A percentile compares a stretch with the other conserved stretches of the same genome.
Evolutionary conservation across 2,113 vertebrate genomes (phyloP).

Genomic region (Triplophysa dalaica): DNA sequence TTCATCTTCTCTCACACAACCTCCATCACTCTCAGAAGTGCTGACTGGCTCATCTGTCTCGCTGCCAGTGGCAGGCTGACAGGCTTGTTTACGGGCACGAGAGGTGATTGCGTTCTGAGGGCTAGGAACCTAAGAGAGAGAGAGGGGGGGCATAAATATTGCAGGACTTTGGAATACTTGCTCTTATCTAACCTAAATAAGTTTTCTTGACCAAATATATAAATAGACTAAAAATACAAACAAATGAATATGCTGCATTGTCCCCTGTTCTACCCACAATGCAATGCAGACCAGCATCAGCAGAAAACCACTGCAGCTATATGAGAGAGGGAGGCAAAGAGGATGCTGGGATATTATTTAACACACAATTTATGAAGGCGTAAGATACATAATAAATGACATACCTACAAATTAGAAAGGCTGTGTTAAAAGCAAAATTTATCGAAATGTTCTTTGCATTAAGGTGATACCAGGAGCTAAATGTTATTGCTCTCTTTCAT

Average conservation of each 20-base stretch:
- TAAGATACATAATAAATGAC: neutral
- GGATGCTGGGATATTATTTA: neutral
- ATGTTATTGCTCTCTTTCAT: too few relatives aligned
- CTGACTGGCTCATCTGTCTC: slow-evolving; percentile 74
- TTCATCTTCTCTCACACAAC: slow-evolving; percentile 77
- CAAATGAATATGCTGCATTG: neutral
- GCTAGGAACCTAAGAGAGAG: slow-evolving; percentile 63
- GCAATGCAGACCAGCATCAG: slow-evolving; percentile 8
- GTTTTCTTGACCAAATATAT: neutral
- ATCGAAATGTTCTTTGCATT: too few relatives aligned
- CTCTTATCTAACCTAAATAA: neutral
- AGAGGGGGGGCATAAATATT: neutral
- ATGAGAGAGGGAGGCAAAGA: slow-evolving; percentile 44
- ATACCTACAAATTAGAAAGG: neutral
- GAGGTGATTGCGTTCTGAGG: slow-evolving; percentile 69
- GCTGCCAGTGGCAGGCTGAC: slow-evolving; percentile 65
- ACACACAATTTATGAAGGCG: neutral
- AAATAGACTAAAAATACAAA: neutral
- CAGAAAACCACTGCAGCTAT: slow-evolving; percentile 38
- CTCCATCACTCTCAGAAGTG: slow-evolving; percentile 72
- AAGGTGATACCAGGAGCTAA: too few relatives aligned
- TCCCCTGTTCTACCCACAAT: slow-evolving; percentile 15
- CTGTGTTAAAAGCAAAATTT: too few relatives aligned
- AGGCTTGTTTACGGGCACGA: slow-evolving; percentile 69
- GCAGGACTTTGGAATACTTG: neutral